These are phyloP conservation scores for Gnathonemus longibarbis DNA, from an alignment of 2,113 vertebrate species.

Conservation along the genomic window DNA sequence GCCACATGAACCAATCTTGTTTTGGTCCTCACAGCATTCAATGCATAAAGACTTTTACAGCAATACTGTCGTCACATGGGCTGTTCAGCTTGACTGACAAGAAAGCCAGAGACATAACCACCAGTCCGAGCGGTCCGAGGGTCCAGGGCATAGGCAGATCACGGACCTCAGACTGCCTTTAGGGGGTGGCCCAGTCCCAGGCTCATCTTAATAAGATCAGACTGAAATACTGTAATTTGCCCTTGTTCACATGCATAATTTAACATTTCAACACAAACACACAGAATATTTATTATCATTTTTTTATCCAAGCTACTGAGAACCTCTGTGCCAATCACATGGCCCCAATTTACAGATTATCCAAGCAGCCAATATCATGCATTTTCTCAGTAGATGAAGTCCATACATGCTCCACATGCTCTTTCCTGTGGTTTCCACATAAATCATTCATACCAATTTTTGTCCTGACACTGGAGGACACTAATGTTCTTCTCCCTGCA, in stretches of 20 bases:
- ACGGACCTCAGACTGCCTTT: background rate
- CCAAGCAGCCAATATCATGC: background rate
- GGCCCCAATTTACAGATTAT: background rate
- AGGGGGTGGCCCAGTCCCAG: background rate
- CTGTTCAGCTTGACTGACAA: background rate
- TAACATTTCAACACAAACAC: background rate
- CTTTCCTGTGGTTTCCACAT: background rate
- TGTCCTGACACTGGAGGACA: background rate
- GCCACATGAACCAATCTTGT: background rate
- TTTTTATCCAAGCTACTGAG: background rate
- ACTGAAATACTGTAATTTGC: background rate
- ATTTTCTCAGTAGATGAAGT: background rate
- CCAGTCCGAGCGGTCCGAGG: background rate
- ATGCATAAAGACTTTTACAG: conserved; percentile 5
- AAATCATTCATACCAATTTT: background rate
- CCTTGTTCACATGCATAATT: background rate
- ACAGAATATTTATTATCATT: background rate
- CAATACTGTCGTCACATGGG: background rate
- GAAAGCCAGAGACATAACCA: background rate
- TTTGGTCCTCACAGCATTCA: background rate
- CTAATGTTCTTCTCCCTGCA: background rate
- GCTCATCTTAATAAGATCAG: background rate
- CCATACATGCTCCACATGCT: background rate
- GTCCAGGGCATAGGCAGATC: background rate
- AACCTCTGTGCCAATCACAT: background rate